These are phyloP conservation scores for Tenthredo livida DNA, from an alignment of 2,888 invertebrate species.

Conservation along the genomic window DNA sequence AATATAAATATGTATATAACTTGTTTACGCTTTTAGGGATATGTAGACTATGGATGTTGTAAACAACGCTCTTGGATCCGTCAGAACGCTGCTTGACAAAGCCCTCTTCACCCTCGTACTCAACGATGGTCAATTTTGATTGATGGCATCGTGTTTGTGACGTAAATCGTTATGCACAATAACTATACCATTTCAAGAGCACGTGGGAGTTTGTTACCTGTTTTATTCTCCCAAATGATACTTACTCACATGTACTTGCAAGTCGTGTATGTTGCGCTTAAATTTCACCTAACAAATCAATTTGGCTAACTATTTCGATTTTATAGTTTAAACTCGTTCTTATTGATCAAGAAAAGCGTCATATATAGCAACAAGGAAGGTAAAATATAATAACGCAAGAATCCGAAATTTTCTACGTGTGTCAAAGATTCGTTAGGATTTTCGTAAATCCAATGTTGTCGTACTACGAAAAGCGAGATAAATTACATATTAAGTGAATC, in stretches of 20 bases:
- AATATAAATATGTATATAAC: constrained; percentile 12
- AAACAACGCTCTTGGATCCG: constrained; percentile 38
- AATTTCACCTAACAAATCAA: neutral
- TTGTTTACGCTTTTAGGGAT: constrained; percentile 32
- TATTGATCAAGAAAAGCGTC: neutral
- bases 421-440: neutral
- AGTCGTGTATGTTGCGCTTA: neutral
- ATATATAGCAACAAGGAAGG: neutral
- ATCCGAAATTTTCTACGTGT: neutral
- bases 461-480: neutral
- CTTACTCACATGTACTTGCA: too few species aligned
- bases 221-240: neutral
- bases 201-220: neutral
- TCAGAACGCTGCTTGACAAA: constrained; percentile 39
- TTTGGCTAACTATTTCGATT: neutral
- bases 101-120: constrained; percentile 22
- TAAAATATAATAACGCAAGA: neutral
- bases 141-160: constrained; percentile 31
- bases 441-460: neutral
- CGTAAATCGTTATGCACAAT: constrained; percentile 29
- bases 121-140: constrained; percentile 48
- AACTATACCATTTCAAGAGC: neutral
- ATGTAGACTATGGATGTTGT: constrained; percentile 10
- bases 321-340: neutral
- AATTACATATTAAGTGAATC: neutral